Base-by-base conservation (phyloP, 2,888 invertebrate genomes). In the Chrysodeixis includens region DNA sequence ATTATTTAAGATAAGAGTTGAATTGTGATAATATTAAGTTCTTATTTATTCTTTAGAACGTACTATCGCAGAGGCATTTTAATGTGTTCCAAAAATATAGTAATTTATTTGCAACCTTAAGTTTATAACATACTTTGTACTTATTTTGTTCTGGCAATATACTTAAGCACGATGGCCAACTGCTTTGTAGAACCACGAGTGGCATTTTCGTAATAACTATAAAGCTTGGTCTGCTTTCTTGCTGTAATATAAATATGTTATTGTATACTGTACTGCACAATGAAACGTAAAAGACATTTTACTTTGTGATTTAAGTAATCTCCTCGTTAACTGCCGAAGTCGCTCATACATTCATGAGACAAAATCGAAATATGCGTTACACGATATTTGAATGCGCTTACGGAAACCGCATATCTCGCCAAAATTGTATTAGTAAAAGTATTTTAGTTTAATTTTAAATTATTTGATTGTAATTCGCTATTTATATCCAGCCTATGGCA, bases 141-240 rank as follows among this genome's bases (percentile, higher is more conserved):
- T 71, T 78, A 66, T 49, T 51, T 18, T 74, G 46, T 64, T 55
- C 30, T 57, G 32, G 51, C 54, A 30, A 74, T 58, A 55, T 64
- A 57, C 26, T 46, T 58, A 66, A 59, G 62, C 55, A 32, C 56
- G 20, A 30, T 49, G 26, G 30, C n/a, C 30, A 40, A 40, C 18
- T 67, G 61, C 58, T 68, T 67, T 40, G 46, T 62, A 57, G 53
- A 26, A 30, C 20, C 20, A 53, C 30, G 58, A 12, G 44, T 57
- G 46, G 56, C 58, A 63, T 53, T 54, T 8, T 18, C 7, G 62
- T 40, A 60, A 26, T 8, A 44, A 32, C 54, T 62, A 18, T 57
- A n/a, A 72, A 66, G 61, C 73, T 72, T 72, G 53, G 46, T 62
- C 51, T 61, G 62, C 62, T 68, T 73, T 76, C 35, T 56, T 54